Conservation (phyloP, 2,113 vertebrate genomes). For the Potamarius usumacintae region DNA sequence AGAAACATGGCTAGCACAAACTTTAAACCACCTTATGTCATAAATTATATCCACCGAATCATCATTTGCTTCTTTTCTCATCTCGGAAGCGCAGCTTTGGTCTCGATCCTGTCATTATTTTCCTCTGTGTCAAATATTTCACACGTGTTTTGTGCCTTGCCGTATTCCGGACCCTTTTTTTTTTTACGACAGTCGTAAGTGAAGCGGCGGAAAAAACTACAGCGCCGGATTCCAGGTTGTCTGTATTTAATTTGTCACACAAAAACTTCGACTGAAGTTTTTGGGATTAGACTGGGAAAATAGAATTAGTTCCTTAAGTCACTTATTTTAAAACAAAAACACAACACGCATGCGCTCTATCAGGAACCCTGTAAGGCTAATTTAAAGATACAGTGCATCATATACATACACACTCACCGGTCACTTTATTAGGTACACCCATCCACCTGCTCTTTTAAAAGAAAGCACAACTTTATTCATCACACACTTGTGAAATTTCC, state of each 20-base stretch:
- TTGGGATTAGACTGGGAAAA: too few species aligned
- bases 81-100: neutral
- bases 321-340: too few species aligned
- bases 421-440: too few species aligned
- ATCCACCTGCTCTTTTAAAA: too few species aligned
- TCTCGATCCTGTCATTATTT: conserved; percentile 5
- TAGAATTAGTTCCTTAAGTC: too few species aligned
- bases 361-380: neutral
- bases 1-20: conserved; percentile 49
- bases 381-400: neutral
- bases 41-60: neutral
- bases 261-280: neutral
- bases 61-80: neutral
- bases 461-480: too few species aligned
- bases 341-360: neutral
- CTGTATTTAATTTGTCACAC: neutral
- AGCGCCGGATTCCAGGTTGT: too few species aligned
- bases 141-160: conserved; percentile 56
- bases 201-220: neutral
- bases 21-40: neutral
- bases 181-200: conserved; percentile 50
- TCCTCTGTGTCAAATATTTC: neutral
- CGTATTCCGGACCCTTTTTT: conserved; percentile 56
- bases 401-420: too few species aligned
- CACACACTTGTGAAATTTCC: too few species aligned